Conservation (phyloP, 2,888 invertebrate species). For the Acanthosoma haemorrhoidale region DNA sequence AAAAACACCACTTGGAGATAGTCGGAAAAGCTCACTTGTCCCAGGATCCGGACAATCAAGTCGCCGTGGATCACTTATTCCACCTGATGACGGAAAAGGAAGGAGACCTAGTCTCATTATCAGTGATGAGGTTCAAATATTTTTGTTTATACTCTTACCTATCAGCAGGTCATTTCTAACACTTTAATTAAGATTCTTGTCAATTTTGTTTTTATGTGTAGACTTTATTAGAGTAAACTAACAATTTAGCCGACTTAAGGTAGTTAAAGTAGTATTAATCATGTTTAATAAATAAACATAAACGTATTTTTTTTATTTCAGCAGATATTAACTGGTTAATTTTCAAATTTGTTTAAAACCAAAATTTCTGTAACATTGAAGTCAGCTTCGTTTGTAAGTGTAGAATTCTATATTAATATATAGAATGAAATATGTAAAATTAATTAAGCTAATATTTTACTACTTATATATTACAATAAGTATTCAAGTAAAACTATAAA, state of each 20-base stretch:
- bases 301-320: too few relatives aligned
- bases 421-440: too few relatives aligned
- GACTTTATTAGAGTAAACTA: neutral
- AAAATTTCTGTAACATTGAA: too few relatives aligned
- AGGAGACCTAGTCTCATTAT: conserved; percentile 85
- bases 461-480: too few relatives aligned
- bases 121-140: conserved; percentile 73
- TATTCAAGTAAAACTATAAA: too few relatives aligned
- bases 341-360: too few relatives aligned
- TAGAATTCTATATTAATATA: too few relatives aligned
- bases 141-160: neutral
- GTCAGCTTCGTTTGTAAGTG: too few relatives aligned
- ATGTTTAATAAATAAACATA: too few relatives aligned
- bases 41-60: conserved; percentile 60
- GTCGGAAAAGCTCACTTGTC: conserved; percentile 69
- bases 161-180: neutral
- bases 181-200: neutral
- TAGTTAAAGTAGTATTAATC: neutral
- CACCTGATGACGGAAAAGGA: conserved; percentile 75
- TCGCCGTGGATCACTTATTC: conserved; percentile 79
- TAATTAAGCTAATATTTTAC: too few relatives aligned
- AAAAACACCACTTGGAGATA: conserved; percentile 57
- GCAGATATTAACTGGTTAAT: too few relatives aligned
- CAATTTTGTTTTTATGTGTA: neutral
- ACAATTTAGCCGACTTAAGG: neutral